These are phyloP conservation scores for Cebidichthys violaceus DNA, from an alignment of 2,113 vertebrate species.

Conservation along the genomic window DNA sequence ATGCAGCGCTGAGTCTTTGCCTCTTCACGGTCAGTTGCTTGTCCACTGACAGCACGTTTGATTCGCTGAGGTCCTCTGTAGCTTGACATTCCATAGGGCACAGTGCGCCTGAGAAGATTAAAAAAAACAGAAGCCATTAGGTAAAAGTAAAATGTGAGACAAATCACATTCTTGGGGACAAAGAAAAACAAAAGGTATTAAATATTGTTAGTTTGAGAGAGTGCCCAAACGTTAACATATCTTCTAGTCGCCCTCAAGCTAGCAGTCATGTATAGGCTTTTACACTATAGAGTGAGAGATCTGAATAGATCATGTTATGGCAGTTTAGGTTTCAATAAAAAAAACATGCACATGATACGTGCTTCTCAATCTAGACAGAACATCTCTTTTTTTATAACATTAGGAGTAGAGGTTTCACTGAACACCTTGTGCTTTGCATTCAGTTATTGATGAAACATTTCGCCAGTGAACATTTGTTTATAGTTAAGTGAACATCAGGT, in stretches of 20 bases:
- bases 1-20: conserved; percentile 64
- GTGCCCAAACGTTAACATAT: background rate
- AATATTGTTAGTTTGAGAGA: background rate
- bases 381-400: background rate
- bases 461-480: background rate
- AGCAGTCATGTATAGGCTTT: background rate
- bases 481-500: background rate
- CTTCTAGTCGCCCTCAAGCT: background rate
- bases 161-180: background rate
- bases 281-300: background rate
- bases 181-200: background rate
- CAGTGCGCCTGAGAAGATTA: conserved; percentile 69
- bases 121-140: conserved; percentile 23
- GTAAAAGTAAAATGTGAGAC: background rate
- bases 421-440: background rate
- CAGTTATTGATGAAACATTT: background rate
- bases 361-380: background rate
- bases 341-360: background rate
- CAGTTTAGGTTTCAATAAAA: background rate
- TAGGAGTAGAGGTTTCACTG: background rate
- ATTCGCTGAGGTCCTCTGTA: conserved; percentile 75
- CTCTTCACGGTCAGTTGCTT: background rate
- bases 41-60: conserved; percentile 57
- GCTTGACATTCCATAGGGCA: conserved; percentile 82
- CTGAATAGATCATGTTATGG: background rate